These are phyloP conservation scores for Pseudolaguvia tuberculata DNA, from an alignment of 2,113 vertebrate genomes.

Conservation along the genomic window DNA sequence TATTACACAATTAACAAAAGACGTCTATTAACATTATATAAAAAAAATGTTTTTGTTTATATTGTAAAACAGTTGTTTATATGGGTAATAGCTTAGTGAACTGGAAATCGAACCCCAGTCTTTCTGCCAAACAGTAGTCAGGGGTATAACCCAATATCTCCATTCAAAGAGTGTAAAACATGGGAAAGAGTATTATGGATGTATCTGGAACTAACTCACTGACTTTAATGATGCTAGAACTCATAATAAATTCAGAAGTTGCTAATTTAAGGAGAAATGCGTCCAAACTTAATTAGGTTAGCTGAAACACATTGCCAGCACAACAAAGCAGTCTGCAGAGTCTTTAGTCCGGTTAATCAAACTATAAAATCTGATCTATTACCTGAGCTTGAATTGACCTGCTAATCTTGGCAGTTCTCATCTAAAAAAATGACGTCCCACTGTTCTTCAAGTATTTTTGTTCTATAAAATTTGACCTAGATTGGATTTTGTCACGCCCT, in stretches of 20 bases:
- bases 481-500: not conserved
- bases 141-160: no score
- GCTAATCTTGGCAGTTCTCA: slow-evolving; percentile 15
- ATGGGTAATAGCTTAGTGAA: no score
- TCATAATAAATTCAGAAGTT: not conserved
- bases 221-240: not conserved
- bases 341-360: not conserved
- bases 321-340: not conserved
- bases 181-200: not conserved
- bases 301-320: not conserved
- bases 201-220: not conserved
- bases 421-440: not conserved
- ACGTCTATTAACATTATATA: no score
- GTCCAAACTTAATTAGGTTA: not conserved
- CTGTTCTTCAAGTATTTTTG: not conserved
- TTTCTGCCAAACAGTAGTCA: no score
- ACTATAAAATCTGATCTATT: not conserved
- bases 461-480: not conserved
- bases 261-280: not conserved
- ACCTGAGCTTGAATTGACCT: no score
- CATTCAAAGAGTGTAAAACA: not conserved
- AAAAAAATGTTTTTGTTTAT: no score
- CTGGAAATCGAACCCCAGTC: no score
- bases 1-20: no score
- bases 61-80: no score